Conservation (phyloP, 1,140 invertebrate genomes). For the Drosophila busckii region DNA sequence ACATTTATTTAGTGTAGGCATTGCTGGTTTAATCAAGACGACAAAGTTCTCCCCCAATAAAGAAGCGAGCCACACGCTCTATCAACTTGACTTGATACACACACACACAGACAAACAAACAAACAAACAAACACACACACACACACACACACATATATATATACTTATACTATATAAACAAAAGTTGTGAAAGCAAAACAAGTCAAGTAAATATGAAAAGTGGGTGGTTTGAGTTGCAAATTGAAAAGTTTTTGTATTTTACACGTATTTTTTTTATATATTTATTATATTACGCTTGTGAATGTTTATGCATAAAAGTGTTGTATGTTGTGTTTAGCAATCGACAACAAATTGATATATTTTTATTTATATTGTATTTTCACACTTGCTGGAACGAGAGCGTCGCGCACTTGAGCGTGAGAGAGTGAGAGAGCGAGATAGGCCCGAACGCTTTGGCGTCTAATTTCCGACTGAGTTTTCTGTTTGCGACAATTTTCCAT, state of each 20-base stretch:
- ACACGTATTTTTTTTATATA: too few species aligned
- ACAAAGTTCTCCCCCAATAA: too few species aligned
- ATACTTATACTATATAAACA: slow-evolving; percentile 2
- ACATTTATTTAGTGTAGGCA: too few species aligned
- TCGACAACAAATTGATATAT: too few species aligned
- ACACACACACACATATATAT: neutral
- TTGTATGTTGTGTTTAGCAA: too few species aligned
- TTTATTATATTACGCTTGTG: slow-evolving; percentile 18
- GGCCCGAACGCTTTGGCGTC: slow-evolving; percentile 63
- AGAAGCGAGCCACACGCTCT: too few species aligned
- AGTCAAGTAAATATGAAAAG: slow-evolving; percentile 9
- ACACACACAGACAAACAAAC: too few species aligned
- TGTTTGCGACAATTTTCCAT: slow-evolving; percentile 55
- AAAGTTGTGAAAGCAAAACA: slow-evolving; percentile 22
- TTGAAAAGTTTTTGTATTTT: too few species aligned
- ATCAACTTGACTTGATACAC: too few species aligned
- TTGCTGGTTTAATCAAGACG: too few species aligned
- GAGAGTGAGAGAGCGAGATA: neutral
- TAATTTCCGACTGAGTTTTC: slow-evolving; percentile 61
- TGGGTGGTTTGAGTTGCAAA: neutral
- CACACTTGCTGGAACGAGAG: slow-evolving; percentile 14
- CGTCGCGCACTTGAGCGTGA: neutral
- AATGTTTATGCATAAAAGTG: slow-evolving; percentile 37
- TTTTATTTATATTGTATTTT: too few species aligned
- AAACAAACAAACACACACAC: neutral